Conservation (phyloP, 2,113 vertebrate genomes). For the Trachemys scripta region DNA sequence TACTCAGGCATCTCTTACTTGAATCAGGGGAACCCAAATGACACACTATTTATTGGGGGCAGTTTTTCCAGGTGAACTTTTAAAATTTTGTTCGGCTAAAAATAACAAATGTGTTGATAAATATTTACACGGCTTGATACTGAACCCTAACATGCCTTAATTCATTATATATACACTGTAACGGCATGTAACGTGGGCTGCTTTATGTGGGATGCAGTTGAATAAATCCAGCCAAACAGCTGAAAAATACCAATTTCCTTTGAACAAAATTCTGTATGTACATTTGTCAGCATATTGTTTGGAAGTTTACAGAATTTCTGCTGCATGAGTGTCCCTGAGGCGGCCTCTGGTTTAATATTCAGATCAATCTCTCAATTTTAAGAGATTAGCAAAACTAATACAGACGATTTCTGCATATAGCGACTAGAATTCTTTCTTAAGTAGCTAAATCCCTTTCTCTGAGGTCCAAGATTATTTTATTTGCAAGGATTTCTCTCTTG, state of each 20-base stretch:
- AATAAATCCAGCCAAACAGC: not conserved
- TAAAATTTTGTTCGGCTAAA: not conserved
- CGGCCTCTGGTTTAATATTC: not conserved
- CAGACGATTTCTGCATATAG: not conserved
- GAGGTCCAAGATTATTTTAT: not conserved
- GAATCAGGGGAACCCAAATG: not conserved
- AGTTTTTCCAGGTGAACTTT: not conserved
- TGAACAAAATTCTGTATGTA: not conserved
- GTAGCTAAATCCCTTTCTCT: not conserved
- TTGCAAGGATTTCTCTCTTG: not conserved
- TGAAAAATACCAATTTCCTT: not conserved
- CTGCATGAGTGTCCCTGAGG: not conserved
- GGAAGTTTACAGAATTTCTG: not conserved
- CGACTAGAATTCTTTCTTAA: not conserved
- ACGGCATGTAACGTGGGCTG: not conserved
- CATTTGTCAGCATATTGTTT: not conserved
- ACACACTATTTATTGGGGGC: not conserved
- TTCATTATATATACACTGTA: not conserved
- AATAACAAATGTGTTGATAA: not conserved
- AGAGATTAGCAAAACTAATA: not conserved
- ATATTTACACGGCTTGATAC: not conserved
- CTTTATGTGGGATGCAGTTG: not conserved
- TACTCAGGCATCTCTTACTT: not conserved
- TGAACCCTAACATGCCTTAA: not conserved
- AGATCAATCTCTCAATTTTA: not conserved